Base-by-base conservation (phyloP, 2,888 invertebrate species). In the Pseudococcus viburni region DNA sequence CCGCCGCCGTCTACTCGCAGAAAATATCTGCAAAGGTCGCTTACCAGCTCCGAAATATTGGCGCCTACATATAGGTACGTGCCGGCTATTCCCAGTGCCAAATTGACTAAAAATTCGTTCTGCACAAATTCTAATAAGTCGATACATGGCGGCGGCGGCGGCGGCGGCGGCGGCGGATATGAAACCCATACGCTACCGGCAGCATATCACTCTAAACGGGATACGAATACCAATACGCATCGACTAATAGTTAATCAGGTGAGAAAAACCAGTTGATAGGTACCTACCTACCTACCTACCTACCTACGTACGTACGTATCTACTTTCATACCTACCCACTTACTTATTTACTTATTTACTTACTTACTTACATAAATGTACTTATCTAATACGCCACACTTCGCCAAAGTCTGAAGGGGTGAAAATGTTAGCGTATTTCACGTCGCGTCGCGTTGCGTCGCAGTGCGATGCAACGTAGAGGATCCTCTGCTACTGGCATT, bases 11-110 rank as follows among this genome's bases (percentile, higher is more conserved):
- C 64, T 15, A 42, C 86, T n/a, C 86, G 86, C 12, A 33, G 86
- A 86, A 86, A 86, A 22, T 86, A 64, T 22, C 42, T 86, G 33
- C 86, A 86, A 64, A 59, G 86, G 19, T 86, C 86, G 39, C 42
- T 86, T 11, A 86, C 86, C 22, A 86, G 86, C 26, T 86, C 86
- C 1, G 86, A 86, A 46, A 46, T 86, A n/a, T 39, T 86, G 42
- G 33, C 42, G 17, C 86, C 86, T 9, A 73, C 59, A 1, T 86
- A 86, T 42, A 86, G 39, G 68, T 86, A 64, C 42, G 12, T 68
- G 73, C 68, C 86, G 9, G 11, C 68, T 2, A 39, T 86, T 64
- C 86, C 86, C n/a, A 59, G 39, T 46, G 64, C 64, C 19, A 86
- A 64, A 68, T 39, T 64, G 17, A 26, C 19, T 2, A 42, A 59